These are phyloP conservation scores for Holcopasites calliopsidis DNA, from an alignment of 1,140 invertebrate species.

Conservation along the genomic window DNA sequence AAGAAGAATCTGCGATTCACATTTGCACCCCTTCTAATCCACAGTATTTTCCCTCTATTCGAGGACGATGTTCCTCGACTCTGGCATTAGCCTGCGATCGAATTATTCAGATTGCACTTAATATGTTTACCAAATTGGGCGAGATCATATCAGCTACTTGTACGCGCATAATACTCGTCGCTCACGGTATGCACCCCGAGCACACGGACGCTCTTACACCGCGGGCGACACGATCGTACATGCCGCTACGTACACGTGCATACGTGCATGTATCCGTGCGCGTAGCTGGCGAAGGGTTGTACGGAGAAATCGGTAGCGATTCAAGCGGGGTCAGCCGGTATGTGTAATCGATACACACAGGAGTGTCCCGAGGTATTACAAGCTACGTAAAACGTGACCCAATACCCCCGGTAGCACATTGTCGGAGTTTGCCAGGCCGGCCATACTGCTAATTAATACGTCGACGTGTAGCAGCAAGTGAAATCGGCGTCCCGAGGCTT, in stretches of 20 bases:
- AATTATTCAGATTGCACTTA: conserved; percentile 73
- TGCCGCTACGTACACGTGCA: not conserved
- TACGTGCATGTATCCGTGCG: not conserved
- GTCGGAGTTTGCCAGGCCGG: conserved; percentile 41
- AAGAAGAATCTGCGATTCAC: too few relatives aligned
- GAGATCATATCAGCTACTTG: conserved; percentile 68
- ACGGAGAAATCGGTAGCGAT: conserved; percentile 48
- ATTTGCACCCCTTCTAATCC: too few relatives aligned
- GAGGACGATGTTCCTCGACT: conserved; percentile 33
- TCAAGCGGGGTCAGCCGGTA: conserved; percentile 18
- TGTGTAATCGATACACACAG: conserved; percentile 32
- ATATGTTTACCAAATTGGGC: conserved; percentile 72
- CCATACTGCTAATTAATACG: conserved; percentile 56
- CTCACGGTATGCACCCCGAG: conserved; percentile 34
- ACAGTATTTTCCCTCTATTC: conserved; percentile 49
- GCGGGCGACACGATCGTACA: conserved; percentile 13
- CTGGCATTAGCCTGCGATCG: conserved; percentile 62
- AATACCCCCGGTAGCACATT: conserved; percentile 27
- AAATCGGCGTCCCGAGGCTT: conserved; percentile 13
- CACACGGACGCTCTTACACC: conserved; percentile 19
- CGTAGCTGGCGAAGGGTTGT: not conserved
- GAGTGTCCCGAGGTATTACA: conserved; percentile 36
- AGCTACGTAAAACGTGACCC: conserved; percentile 42
- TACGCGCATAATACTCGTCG: conserved; percentile 59
- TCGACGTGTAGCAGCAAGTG: conserved; percentile 40